A percentile compares a stretch with the other conserved stretches of the same genome.
Evolutionary conservation across 1,140 invertebrate species (phyloP).

Genomic region (Trigoniulus corallinus): DNA sequence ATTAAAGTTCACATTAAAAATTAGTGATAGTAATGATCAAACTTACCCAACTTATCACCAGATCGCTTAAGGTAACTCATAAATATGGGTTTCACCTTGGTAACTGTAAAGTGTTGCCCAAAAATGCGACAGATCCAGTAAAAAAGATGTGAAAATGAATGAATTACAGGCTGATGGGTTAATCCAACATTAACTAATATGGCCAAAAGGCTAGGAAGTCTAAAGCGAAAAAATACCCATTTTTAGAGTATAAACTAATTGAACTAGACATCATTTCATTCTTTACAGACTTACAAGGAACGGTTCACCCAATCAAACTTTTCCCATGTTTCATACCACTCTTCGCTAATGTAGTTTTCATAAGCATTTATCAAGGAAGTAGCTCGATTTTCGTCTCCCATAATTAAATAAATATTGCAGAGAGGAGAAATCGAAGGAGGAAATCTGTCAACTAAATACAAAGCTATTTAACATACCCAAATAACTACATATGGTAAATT

Average conservation of each 20-base stretch:
- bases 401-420: conserved; percentile 20
- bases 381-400: conserved; percentile 19
- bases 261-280: not conserved
- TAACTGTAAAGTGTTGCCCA: conserved; percentile 29
- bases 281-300: conserved; percentile 22
- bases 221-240: not conserved
- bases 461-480: too few species aligned
- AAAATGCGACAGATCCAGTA: conserved; percentile 31
- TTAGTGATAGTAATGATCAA: conserved; percentile 16
- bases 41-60: conserved; percentile 24
- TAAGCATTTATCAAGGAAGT: conserved; percentile 18
- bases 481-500: too few species aligned
- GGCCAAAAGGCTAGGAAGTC: conserved; percentile 26
- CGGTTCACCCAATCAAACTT: conserved; percentile 26
- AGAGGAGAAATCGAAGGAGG: conserved; percentile 18
- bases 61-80: conserved; percentile 26
- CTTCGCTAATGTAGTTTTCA: conserved; percentile 24
- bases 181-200: conserved; percentile 23
- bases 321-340: conserved; percentile 31
- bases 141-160: conserved; percentile 28
- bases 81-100: conserved; percentile 34
- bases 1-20: too few species aligned
- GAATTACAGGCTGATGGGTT: conserved; percentile 20
- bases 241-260: not conserved
- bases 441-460: conserved; percentile 21